Conservation (phyloP, 2,888 invertebrate species). For the Cataglyphis rosenhaueri region DNA sequence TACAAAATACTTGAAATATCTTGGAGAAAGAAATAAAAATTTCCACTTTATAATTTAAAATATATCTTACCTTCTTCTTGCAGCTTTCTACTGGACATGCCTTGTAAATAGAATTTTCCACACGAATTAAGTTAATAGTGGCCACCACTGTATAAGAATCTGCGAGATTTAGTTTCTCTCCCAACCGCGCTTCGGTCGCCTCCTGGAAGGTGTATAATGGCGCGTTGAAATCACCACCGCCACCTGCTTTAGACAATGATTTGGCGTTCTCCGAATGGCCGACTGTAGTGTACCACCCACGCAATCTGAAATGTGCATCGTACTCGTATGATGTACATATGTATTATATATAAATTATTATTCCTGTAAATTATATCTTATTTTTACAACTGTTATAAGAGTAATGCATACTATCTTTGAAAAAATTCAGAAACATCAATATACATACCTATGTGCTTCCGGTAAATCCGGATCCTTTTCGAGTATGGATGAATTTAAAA, state of each 20-base stretch:
- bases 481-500: conserved; percentile 88
- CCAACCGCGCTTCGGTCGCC: conserved; percentile 90
- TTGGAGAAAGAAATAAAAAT: background rate
- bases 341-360: background rate
- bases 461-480: conserved; percentile 95
- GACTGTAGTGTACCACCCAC: conserved; percentile 96
- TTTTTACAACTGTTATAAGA: background rate
- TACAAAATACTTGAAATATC: background rate
- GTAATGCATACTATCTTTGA: background rate
- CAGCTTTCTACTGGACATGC: conserved; percentile 96
- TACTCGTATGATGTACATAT: background rate
- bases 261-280: conserved; percentile 89
- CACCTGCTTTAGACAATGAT: conserved; percentile 86
- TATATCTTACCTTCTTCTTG: conserved; percentile 92
- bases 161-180: conserved; percentile 90
- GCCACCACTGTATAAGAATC: conserved; percentile 94
- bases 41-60: background rate
- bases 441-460: conserved; percentile 90
- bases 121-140: conserved; percentile 91
- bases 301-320: conserved; percentile 85
- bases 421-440: background rate
- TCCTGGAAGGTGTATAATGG: conserved; percentile 92
- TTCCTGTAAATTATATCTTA: background rate
- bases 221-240: conserved; percentile 87
- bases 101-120: conserved; percentile 95